These are phyloP conservation scores for Oryctes rhinoceros DNA, from an alignment of 1,140 invertebrate species.

Conservation along the genomic window DNA sequence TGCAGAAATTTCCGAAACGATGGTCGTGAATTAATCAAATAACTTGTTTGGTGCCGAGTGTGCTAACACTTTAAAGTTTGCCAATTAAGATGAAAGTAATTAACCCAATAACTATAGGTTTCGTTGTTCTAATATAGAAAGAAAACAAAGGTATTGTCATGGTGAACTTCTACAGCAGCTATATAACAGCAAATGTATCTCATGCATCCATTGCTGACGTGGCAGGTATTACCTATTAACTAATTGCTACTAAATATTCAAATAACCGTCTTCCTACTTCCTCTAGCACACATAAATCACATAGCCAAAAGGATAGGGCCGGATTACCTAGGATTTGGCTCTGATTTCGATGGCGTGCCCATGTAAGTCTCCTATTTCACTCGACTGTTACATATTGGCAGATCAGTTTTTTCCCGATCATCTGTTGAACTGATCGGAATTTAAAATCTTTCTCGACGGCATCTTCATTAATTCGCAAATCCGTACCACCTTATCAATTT, in stretches of 20 bases:
- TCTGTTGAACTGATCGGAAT: no score
- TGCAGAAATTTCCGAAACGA: no score
- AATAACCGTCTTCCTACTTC: conserved; percentile 5
- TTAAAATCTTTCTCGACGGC: no score
- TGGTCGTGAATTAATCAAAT: no score
- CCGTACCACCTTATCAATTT: no score
- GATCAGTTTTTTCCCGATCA: no score
- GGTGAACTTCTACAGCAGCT: conserved; percentile 69
- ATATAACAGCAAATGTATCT: conserved; percentile 62
- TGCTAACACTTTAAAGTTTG: no score
- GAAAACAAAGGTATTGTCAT: conserved; percentile 70
- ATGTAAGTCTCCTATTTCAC: conserved; percentile 61
- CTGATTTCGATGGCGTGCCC: conserved; percentile 67
- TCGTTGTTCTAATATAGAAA: conserved; percentile 52
- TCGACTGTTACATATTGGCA: no score
- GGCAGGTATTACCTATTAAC: conserved; percentile 59
- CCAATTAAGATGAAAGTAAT: no score
- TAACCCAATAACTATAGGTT: no score
- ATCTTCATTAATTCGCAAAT: no score
- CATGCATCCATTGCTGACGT: conserved; percentile 60
- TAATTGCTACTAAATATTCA: neutral
- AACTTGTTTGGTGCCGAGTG: no score
- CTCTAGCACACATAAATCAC: conserved; percentile 73
- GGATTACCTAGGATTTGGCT: conserved; percentile 68
- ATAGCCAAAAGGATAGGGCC: conserved; percentile 66